Conservation (phyloP, 2,113 vertebrate genomes). For the Hirundichthys speculiger region DNA sequence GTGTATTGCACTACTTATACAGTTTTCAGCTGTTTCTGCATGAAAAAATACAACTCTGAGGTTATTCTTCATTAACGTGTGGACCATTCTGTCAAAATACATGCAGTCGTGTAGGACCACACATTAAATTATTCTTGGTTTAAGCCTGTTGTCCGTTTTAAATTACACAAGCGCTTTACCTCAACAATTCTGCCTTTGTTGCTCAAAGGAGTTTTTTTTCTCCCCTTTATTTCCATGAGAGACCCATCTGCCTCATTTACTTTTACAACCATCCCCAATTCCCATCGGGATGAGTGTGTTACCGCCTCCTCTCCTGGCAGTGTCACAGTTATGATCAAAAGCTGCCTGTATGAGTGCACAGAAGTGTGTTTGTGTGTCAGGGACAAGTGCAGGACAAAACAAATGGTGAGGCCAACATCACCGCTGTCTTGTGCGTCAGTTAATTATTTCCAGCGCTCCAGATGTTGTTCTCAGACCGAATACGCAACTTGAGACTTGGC, state of each 20-base stretch:
- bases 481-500: constrained; percentile 55
- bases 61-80: too few relatives aligned
- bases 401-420: constrained; percentile 58
- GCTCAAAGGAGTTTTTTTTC: constrained; percentile 49
- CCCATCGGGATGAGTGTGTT: constrained; percentile 56
- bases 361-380: constrained; percentile 26
- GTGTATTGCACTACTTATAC: too few relatives aligned
- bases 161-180: constrained; percentile 32
- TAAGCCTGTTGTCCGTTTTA: constrained; percentile 25
- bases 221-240: constrained; percentile 33
- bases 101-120: too few relatives aligned
- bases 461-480: constrained; percentile 56
- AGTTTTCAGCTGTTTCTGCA: too few relatives aligned
- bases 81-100: too few relatives aligned
- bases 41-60: too few relatives aligned
- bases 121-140: not conserved
- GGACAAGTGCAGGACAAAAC: constrained; percentile 65
- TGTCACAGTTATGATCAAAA: constrained; percentile 65
- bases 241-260: constrained; percentile 70
- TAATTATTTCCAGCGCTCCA: constrained; percentile 64
- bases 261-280: constrained; percentile 57
- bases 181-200: constrained; percentile 33
- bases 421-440: constrained; percentile 59
- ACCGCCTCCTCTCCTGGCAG: constrained; percentile 60
- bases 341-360: constrained; percentile 20